These are phyloP conservation scores for Sebastes itinus DNA, from an alignment of 2,797 vertebrate species.

Conservation along the genomic window DNA sequence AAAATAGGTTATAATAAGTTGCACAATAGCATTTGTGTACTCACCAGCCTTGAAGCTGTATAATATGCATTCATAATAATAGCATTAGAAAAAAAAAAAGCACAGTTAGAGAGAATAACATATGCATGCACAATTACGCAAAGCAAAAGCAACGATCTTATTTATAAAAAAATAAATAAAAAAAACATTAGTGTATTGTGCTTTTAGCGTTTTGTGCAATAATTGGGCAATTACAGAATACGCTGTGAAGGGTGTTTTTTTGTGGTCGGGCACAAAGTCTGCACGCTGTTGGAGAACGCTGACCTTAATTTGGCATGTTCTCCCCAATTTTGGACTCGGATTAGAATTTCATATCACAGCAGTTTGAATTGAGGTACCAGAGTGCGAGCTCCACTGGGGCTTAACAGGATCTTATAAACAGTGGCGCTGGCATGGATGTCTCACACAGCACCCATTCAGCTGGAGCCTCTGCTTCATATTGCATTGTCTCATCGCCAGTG, in stretches of 20 bases:
- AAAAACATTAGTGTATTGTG: slow-evolving; percentile 41
- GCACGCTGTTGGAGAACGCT: slow-evolving; percentile 26
- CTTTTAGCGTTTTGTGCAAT: slow-evolving; percentile 62
- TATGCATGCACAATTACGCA: slow-evolving; percentile 39
- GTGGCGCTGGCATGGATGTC: slow-evolving; percentile 42
- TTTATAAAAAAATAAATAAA: not conserved
- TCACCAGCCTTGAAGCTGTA: slow-evolving; percentile 25
- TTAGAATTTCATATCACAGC: slow-evolving; percentile 65
- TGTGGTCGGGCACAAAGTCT: slow-evolving; percentile 6
- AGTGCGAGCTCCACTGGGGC: slow-evolving; percentile 43
- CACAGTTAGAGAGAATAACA: slow-evolving; percentile 8
- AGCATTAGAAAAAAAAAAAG: slow-evolving; percentile 3
- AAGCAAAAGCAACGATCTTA: slow-evolving; percentile 33
- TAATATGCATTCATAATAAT: slow-evolving; percentile 36
- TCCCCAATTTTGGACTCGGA: slow-evolving; percentile 35
- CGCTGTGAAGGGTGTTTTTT: slow-evolving; percentile 43
- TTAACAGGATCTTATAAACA: slow-evolving; percentile 64
- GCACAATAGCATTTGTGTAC: slow-evolving; percentile 33
- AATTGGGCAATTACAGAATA: slow-evolving; percentile 63
- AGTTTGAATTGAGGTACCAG: slow-evolving; percentile 53
- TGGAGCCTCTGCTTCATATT: slow-evolving; percentile 58
- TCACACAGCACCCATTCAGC: slow-evolving; percentile 56
- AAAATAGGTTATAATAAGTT: slow-evolving; percentile 20
- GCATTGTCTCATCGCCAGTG: slow-evolving; percentile 56
- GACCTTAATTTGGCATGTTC: slow-evolving; percentile 52